Evolutionary conservation across 2,113 vertebrate genomes (phyloP), one percentile per base, ranked within the genome.

Genomic region (Colaptes auratus): DNA sequence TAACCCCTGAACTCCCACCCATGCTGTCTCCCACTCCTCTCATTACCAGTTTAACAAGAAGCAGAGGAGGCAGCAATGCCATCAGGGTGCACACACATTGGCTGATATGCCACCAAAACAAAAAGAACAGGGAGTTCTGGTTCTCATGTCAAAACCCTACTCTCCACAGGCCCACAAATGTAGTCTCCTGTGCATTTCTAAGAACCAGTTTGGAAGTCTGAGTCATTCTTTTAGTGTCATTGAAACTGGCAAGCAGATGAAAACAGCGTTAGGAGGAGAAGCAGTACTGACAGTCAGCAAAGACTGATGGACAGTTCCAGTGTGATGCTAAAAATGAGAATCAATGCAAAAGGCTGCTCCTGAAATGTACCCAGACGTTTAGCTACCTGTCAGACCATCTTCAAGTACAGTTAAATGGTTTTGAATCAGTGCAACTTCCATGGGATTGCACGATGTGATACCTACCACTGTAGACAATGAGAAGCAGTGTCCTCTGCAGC

Each of bases 181-280:
- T 48, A 58, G 15, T 25, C 31, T 60, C 55, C 59, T 76, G 7
- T 25, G 50, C 46, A 35, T 82, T 86, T 80, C 52, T 46, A 73
- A 64, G 63, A 74, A 74, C 4, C 82, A 28, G 66, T 67, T 55
- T 86, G 19, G 31, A 15, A 69, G 48, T 90, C 60, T 52, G 21
- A 77, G 39, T 76, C 46, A 73, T 72, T 65, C 48, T 69, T 92
- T 82, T 63, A 53, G 39, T 72, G 15, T 87, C 74, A 89, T 59
- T 89, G 87, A 87, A 93, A 82, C 5, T 89, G 85, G 75, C 46
- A 96, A 91, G 74, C 9, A 28, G 88, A 89, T 27, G 78, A 82
- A 91, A 91, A 50, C 30, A 66, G 35, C 11, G 70, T 88, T 66
- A 50, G 18, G 67, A 89, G 19, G 30, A 63, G 42, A 85, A 92